phyloP scores from a whole-genome alignment of 2,113 vertebrate species.

The Bucco capensis region DNA sequence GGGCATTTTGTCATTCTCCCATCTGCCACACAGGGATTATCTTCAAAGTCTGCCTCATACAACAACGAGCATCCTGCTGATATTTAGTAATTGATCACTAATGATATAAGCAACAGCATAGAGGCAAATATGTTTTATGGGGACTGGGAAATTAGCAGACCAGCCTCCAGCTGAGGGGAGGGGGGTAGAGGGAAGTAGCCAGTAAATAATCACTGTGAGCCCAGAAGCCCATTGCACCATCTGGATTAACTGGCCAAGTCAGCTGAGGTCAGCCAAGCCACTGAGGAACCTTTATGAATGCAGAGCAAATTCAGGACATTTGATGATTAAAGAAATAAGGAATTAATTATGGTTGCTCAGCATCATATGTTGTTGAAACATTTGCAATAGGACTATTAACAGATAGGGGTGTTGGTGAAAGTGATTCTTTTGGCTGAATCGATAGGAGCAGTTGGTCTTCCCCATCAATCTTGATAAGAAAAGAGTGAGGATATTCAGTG shows the following conservation, averaged over 20 bases:
- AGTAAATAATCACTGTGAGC: not conserved
- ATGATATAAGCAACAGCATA: not conserved
- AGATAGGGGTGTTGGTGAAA: not conserved
- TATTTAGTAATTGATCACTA: constrained; percentile 30
- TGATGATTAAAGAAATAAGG: not conserved
- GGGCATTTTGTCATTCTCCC: not conserved
- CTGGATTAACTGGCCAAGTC: not conserved
- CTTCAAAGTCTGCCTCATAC: not conserved
- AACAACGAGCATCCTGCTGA: not conserved
- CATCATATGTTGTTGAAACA: not conserved
- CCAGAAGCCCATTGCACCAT: not conserved
- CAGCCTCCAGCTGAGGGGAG: not conserved
- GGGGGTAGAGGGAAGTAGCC: not conserved
- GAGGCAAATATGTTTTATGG: constrained; percentile 6
- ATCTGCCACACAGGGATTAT: not conserved
- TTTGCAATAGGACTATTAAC: not conserved
- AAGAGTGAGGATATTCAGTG: not conserved
- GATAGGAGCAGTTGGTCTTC: not conserved
- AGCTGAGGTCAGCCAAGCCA: not conserved
- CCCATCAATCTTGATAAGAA: constrained; percentile 20
- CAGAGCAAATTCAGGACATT: not conserved
- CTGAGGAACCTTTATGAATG: not conserved
- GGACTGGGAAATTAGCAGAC: constrained; percentile 19
- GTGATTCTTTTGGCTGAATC: not conserved
- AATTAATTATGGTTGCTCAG: not conserved